Evolutionary conservation across 2,113 vertebrate genomes (phyloP).

Genomic region (Psilopogon haemacephalus): DNA sequence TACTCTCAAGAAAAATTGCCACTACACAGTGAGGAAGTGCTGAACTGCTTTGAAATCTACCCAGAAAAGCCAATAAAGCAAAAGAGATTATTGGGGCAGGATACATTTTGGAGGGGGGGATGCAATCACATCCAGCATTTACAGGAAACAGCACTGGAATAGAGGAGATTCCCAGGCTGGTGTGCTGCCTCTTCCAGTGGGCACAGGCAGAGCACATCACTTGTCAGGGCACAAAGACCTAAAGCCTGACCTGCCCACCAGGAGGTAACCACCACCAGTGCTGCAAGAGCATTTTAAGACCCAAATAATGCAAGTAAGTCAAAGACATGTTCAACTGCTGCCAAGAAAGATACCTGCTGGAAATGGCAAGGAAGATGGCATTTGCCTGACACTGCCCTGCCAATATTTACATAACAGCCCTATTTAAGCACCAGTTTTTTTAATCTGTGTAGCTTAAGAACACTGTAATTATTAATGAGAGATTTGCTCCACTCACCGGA

Average conservation of each 20-base stretch:
- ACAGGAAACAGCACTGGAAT: not conserved
- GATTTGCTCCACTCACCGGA: not conserved
- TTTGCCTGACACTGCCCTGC: not conserved
- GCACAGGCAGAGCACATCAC: not conserved
- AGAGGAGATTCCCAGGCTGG: not conserved
- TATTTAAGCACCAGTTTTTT: not conserved
- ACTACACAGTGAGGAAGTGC: not conserved
- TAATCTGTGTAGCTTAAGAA: not conserved
- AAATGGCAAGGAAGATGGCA: accelerated
- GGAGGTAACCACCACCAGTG: not conserved
- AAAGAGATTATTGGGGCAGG: not conserved
- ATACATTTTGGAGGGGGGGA: accelerated
- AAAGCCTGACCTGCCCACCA: not conserved
- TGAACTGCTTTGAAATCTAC: not conserved
- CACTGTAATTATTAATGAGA: not conserved
- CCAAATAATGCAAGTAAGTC: not conserved
- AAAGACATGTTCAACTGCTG: not conserved
- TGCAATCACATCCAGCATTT: accelerated
- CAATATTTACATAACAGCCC: not conserved
- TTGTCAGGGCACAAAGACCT: not conserved
- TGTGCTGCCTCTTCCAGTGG: not conserved
- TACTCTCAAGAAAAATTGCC: not conserved
- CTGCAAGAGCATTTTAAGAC: not conserved
- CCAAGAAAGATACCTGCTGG: not conserved
- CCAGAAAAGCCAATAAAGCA: not conserved